Conservation (phyloP, 2,888 invertebrate species). For the Apoderus coryli region DNA sequence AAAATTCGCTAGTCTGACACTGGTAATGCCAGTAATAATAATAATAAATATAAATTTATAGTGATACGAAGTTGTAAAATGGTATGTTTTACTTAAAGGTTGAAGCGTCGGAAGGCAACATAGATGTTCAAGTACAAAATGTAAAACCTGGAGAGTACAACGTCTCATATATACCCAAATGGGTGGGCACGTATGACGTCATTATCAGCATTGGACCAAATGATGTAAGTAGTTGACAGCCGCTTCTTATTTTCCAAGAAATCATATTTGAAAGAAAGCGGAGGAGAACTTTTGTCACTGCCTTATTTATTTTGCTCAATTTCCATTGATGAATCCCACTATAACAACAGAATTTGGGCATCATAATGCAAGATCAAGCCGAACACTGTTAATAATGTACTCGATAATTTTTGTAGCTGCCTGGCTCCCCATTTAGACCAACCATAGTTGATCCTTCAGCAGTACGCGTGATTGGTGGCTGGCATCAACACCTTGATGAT, state of each 20-base stretch:
- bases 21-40: too few relatives aligned
- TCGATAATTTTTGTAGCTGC: conserved; percentile 25
- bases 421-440: conserved; percentile 49
- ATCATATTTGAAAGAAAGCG: not conserved
- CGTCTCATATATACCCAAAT: conserved; percentile 79
- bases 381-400: too few relatives aligned
- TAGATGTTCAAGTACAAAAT: conserved; percentile 40
- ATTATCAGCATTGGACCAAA: conserved; percentile 44
- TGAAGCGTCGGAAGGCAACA: conserved; percentile 34
- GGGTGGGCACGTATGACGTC: conserved; percentile 85
- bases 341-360: too few relatives aligned
- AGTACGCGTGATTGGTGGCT: conserved; percentile 69
- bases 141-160: conserved; percentile 64
- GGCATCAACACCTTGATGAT: conserved; percentile 68
- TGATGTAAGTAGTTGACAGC: conserved; percentile 32
- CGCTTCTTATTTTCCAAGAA: conserved; percentile 5
- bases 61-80: too few relatives aligned
- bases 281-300: conserved; percentile 5
- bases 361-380: too few relatives aligned
- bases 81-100: too few relatives aligned
- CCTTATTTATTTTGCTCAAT: too few relatives aligned
- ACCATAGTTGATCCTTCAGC: conserved; percentile 56
- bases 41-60: too few relatives aligned
- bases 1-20: too few relatives aligned
- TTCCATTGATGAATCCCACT: too few relatives aligned